phyloP scores from a whole-genome alignment of 2,888 invertebrate species.

The Fissipunctia ypsillon region DNA sequence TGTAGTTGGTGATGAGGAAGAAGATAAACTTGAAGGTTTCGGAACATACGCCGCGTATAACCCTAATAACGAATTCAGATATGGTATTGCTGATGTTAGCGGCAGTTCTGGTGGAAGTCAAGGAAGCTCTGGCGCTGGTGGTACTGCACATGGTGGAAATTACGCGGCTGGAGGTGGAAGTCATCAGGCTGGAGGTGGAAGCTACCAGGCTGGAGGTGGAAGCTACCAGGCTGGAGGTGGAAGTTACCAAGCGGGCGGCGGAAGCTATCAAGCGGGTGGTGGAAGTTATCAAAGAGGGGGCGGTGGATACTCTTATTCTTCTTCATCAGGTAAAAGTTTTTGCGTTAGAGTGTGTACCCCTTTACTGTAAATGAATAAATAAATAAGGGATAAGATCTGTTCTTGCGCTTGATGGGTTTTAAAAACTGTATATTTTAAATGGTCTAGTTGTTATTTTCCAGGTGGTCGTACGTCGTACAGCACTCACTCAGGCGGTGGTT shows the following conservation, averaged over 20 bases:
- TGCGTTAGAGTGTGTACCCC: neutral
- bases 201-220: constrained; percentile 64
- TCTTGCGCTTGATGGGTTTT: neutral
- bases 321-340: constrained; percentile 78
- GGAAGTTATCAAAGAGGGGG: constrained; percentile 60
- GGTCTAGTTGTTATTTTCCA: constrained; percentile 52
- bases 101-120: constrained; percentile 66
- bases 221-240: constrained; percentile 58
- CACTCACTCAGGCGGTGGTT: constrained; percentile 74
- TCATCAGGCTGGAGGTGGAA: constrained; percentile 63
- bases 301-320: constrained; percentile 82
- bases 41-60: constrained; percentile 83
- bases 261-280: constrained; percentile 63
- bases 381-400: neutral
- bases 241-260: constrained; percentile 68
- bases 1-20: constrained; percentile 84
- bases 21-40: constrained; percentile 82
- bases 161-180: constrained; percentile 65
- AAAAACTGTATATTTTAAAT: neutral
- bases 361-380: neutral
- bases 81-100: constrained; percentile 83
- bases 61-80: constrained; percentile 84
- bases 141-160: constrained; percentile 54
- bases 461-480: constrained; percentile 76
- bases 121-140: constrained; percentile 53